Evolutionary conservation across 2,113 vertebrate genomes (phyloP).

Genomic region (Caranx ignobilis): DNA sequence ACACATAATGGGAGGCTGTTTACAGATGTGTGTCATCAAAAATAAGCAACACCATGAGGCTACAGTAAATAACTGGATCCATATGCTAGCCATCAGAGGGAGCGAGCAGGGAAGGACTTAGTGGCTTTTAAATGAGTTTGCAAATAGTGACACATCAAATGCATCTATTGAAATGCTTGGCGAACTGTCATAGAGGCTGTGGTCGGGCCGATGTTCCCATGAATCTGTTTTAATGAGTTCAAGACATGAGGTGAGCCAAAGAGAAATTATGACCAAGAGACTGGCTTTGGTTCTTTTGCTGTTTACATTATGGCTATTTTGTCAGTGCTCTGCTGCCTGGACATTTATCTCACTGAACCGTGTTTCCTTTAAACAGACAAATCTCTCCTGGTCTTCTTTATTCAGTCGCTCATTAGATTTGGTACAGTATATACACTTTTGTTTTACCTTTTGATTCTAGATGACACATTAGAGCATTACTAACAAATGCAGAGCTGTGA

Average conservation of each 20-base stretch:
- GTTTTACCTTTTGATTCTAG: constrained; percentile 49
- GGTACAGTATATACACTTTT: constrained; percentile 84
- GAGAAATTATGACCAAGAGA: neutral
- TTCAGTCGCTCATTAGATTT: constrained; percentile 89
- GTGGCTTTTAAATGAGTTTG: constrained; percentile 58
- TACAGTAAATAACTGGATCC: constrained; percentile 37
- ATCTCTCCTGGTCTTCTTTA: constrained; percentile 88
- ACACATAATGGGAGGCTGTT: neutral
- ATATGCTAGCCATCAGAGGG: constrained; percentile 45
- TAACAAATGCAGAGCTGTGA: constrained; percentile 63
- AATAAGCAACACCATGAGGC: constrained; percentile 18
- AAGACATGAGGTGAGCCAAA: constrained; percentile 23
- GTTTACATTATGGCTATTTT: constrained; percentile 17
- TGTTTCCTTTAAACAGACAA: constrained; percentile 86
- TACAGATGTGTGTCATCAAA: constrained; percentile 28
- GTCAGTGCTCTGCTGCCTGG: constrained; percentile 26
- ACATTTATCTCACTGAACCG: constrained; percentile 58
- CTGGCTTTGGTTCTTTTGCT: constrained; percentile 16
- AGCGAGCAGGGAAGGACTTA: constrained; percentile 26
- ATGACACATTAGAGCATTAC: constrained; percentile 63
- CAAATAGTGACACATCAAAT: constrained; percentile 57
- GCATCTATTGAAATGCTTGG: constrained; percentile 31
- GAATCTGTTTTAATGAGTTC: constrained; percentile 56
- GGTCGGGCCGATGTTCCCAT: constrained; percentile 35
- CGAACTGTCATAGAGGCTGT: constrained; percentile 35